A percentile compares a stretch with the other conserved stretches of the same genome.
These are phyloP conservation scores for Neuroterus valhalla DNA, from an alignment of 1,140 invertebrate species.

Conservation along the genomic window DNA sequence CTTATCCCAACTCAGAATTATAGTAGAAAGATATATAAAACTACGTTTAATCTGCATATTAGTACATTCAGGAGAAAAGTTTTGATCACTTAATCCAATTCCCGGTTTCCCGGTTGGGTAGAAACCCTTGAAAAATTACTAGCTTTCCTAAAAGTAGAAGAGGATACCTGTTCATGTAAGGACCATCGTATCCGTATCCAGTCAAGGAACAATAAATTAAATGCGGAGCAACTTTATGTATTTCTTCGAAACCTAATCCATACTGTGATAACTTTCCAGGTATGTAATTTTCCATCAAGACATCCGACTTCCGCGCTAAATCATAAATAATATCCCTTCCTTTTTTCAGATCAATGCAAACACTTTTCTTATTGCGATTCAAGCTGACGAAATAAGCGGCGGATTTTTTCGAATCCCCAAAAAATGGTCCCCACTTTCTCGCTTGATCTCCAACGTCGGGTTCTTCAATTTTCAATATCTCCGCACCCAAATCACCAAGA, in stretches of 20 bases:
- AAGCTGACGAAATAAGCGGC: conserved; percentile 88
- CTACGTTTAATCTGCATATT: too few relatives aligned
- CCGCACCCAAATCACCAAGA: conserved; percentile 94
- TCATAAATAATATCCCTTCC: conserved; percentile 86
- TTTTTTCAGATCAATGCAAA: conserved; percentile 90
- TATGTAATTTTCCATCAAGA: conserved; percentile 96
- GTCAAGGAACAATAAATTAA: conserved; percentile 96
- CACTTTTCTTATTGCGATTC: conserved; percentile 97
- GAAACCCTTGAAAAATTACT: too few relatives aligned
- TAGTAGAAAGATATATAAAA: not conserved
- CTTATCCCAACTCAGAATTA: too few relatives aligned
- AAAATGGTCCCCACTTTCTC: conserved; percentile 93
- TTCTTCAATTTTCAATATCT: conserved; percentile 93
- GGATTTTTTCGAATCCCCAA: conserved; percentile 81
- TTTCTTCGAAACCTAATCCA: conserved; percentile 86
- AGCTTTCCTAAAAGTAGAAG: too few relatives aligned
- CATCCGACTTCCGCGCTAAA: conserved; percentile 86
- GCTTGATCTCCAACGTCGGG: conserved; percentile 91
- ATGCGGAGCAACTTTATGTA: conserved; percentile 83
- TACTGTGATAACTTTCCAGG: conserved; percentile 90
- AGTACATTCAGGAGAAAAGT: too few relatives aligned
- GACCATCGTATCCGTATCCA: conserved; percentile 92
- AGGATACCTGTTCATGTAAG: conserved; percentile 78
- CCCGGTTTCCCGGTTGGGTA: too few relatives aligned
- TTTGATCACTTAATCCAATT: too few relatives aligned